Conservation (phyloP, 2,113 vertebrate genomes). For the Nyctereutes procyonoides region DNA sequence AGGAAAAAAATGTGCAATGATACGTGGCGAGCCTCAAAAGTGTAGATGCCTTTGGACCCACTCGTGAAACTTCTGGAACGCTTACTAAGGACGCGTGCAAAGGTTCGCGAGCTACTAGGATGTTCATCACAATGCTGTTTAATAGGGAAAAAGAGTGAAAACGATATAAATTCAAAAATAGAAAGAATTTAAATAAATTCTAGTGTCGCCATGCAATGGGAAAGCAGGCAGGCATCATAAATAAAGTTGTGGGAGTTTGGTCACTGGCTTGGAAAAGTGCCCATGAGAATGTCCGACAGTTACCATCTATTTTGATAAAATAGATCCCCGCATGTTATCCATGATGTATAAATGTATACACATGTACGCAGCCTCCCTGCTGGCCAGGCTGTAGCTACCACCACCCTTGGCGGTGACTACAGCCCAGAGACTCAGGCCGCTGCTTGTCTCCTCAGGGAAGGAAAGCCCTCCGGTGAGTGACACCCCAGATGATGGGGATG, state of each 20-base stretch:
- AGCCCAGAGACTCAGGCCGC: neutral
- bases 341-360: accelerated
- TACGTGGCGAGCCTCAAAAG: neutral
- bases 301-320: neutral
- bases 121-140: neutral
- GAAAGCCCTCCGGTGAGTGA: constrained; percentile 94
- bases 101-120: neutral
- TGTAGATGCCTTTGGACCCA: neutral
- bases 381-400: accelerated
- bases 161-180: neutral
- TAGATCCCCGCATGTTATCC: neutral
- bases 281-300: neutral
- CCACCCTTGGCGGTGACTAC: accelerated
- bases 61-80: neutral
- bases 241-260: neutral
- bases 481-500: constrained; percentile 93
- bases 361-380: neutral
- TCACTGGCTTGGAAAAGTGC: no score
- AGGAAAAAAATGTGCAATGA: neutral
- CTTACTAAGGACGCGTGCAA: no score
- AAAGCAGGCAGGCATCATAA: neutral
- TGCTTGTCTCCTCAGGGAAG: constrained; percentile 88
- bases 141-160: neutral
- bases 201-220: accelerated
- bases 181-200: neutral